Evolutionary conservation across 2,888 invertebrate genomes (phyloP).

Genomic region (Pandemis heparana): DNA sequence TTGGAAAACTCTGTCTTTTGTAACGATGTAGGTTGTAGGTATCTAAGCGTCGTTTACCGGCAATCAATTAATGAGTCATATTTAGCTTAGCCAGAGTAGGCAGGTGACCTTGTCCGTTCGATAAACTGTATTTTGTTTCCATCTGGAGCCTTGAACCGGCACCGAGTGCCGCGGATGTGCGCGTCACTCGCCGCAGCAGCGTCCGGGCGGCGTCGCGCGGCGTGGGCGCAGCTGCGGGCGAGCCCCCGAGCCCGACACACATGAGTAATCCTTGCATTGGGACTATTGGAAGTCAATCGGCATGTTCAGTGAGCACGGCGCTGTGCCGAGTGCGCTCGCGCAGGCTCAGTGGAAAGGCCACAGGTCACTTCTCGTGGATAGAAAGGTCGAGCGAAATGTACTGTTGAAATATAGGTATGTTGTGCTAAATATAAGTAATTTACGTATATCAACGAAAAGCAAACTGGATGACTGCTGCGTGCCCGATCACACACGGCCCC

Average conservation of each 20-base stretch:
- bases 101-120: slow-evolving; percentile 1
- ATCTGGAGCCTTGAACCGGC: slow-evolving; percentile 1
- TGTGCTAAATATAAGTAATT: not conserved
- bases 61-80: slow-evolving; percentile 9
- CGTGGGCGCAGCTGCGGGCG: not conserved
- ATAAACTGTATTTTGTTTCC: not conserved
- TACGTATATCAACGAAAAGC: not conserved
- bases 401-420: not conserved
- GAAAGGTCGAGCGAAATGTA: slow-evolving; percentile 14
- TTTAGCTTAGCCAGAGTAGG: not conserved
- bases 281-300: not conserved
- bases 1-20: not conserved
- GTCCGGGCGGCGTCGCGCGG: not conserved
- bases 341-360: slow-evolving; percentile 18
- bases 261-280: not conserved
- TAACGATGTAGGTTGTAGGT: not conserved
- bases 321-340: not conserved
- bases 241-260: not conserved
- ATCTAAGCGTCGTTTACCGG: not conserved
- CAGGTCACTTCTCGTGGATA: slow-evolving; percentile 4
- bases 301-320: not conserved
- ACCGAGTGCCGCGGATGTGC: not conserved
- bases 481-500: slow-evolving; percentile 5
- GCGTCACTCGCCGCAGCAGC: not conserved
- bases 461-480: not conserved